Evolutionary conservation across 2,888 invertebrate genomes (phyloP).

Genomic region (Pimpla rufipes): DNA sequence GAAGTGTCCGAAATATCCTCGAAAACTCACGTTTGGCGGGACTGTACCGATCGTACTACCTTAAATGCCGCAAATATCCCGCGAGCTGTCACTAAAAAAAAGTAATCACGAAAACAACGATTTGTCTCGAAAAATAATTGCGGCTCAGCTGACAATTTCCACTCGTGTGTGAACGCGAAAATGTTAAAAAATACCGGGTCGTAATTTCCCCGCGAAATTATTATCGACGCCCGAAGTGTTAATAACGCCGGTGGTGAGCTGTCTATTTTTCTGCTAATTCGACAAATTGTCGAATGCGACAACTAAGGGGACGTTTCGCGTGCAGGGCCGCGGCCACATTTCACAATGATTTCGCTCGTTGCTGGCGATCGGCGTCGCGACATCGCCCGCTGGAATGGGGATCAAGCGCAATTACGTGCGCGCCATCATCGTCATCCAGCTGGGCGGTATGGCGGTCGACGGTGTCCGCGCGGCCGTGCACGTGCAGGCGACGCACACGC

Average conservation of each 20-base stretch:
- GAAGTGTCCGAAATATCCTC: too few species aligned
- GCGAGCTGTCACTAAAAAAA: too few species aligned
- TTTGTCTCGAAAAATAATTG: not conserved
- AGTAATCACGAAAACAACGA: too few species aligned
- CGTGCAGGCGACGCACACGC: slow-evolving; percentile 19
- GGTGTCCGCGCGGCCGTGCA: slow-evolving; percentile 27
- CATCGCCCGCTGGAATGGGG: slow-evolving; percentile 65
- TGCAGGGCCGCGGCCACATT: slow-evolving; percentile 57
- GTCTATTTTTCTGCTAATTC: slow-evolving; percentile 50
- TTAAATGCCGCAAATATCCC: too few species aligned
- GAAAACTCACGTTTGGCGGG: too few species aligned
- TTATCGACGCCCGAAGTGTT: slow-evolving; percentile 18
- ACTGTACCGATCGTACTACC: too few species aligned
- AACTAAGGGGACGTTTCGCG: slow-evolving; percentile 29
- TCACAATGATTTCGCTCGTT: slow-evolving; percentile 69
- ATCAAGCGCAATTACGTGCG: slow-evolving; percentile 76
- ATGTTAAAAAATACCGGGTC: not conserved
- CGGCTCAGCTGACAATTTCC: not conserved
- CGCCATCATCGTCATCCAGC: slow-evolving; percentile 80
- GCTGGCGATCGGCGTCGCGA: slow-evolving; percentile 59
- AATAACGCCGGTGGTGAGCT: slow-evolving; percentile 20
- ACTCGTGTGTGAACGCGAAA: not conserved
- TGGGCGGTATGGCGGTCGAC: slow-evolving; percentile 57
- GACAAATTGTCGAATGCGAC: slow-evolving; percentile 54
- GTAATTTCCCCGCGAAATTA: not conserved